Evolutionary conservation across 2,888 invertebrate species (phyloP).

Genomic region (Fissipunctia ypsillon): DNA sequence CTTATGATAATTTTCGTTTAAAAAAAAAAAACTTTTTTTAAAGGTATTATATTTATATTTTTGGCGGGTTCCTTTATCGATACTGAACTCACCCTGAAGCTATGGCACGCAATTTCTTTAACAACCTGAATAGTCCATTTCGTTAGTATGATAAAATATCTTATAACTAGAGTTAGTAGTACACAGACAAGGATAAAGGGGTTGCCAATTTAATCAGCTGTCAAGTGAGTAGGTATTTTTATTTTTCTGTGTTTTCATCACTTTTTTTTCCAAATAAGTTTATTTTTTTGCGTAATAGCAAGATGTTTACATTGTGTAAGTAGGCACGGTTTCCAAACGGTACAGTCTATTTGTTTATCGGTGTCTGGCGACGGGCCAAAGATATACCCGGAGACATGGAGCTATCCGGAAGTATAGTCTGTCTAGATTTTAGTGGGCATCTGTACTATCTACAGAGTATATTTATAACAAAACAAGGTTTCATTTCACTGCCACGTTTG

Average conservation of each 20-base stretch:
- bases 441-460: slow-evolving; percentile 1
- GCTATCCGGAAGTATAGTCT: background rate
- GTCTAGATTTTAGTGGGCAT: background rate
- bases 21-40: too few relatives aligned
- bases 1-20: too few relatives aligned
- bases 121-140: too few relatives aligned
- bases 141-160: too few relatives aligned
- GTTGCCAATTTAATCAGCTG: too few relatives aligned
- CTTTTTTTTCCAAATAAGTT: background rate
- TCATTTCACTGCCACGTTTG: background rate
- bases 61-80: too few relatives aligned
- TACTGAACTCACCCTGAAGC: too few relatives aligned
- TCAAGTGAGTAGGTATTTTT: too few relatives aligned
- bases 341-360: slow-evolving; percentile 12
- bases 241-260: background rate
- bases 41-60: too few relatives aligned
- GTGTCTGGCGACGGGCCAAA: slow-evolving; percentile 30
- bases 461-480: background rate
- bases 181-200: too few relatives aligned
- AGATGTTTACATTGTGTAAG: background rate
- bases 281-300: background rate
- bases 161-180: too few relatives aligned
- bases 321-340: background rate
- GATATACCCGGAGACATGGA: background rate
- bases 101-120: too few relatives aligned